Conservation (phyloP, 2,888 invertebrate genomes). For the Papilio gigon region DNA sequence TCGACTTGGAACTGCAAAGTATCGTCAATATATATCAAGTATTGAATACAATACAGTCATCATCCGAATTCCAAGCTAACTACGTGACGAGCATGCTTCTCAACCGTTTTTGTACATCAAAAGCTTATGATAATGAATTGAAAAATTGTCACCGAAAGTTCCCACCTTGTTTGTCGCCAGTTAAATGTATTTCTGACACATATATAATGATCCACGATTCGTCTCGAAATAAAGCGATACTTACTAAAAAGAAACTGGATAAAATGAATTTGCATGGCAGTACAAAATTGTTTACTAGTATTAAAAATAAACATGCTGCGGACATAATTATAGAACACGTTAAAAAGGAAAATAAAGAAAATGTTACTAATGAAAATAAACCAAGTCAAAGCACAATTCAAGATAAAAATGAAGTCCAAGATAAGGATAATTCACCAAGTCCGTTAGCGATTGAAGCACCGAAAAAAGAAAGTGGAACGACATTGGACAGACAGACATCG, state of each 20-base stretch:
- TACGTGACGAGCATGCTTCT: conserved; percentile 38
- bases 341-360: conserved; percentile 1
- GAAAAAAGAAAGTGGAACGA: not conserved
- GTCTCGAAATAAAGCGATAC: conserved; percentile 34
- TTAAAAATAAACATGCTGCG: conserved; percentile 29
- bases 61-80: conserved; percentile 20
- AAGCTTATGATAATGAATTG: not conserved
- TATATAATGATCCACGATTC: conserved; percentile 32
- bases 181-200: conserved; percentile 39
- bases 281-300: conserved; percentile 32
- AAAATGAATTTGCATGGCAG: conserved; percentile 35
- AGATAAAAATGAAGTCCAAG: not conserved
- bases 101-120: conserved; percentile 32
- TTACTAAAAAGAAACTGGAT: conserved; percentile 36
- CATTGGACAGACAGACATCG: no score
- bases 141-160: conserved; percentile 1
- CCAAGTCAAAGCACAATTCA: not conserved
- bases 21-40: conserved; percentile 13
- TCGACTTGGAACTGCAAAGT: conserved; percentile 23
- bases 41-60: conserved; percentile 36
- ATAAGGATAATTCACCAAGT: not conserved
- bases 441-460: not conserved
- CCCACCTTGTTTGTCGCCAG: not conserved
- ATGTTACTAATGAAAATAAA: not conserved
- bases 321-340: conserved; percentile 6